A percentile compares a stretch with the other conserved stretches of the same genome.
Conservation (phyloP, 2,888 invertebrate genomes). For the Spisula subtruncata region DNA sequence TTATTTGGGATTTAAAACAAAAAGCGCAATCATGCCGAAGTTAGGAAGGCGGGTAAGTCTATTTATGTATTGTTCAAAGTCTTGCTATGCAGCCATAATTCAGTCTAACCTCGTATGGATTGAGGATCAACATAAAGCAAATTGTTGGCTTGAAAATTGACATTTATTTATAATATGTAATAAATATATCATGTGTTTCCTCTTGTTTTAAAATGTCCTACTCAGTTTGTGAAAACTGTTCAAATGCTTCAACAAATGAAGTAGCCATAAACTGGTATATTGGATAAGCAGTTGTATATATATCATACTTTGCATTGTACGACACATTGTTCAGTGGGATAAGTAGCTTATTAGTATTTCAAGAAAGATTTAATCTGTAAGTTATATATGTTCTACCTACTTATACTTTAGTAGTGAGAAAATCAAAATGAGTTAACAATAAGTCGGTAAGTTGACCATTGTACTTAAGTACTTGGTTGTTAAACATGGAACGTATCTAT, state of each 20-base stretch:
- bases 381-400: not conserved
- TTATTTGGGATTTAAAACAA: slow-evolving; percentile 22
- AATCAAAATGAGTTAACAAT: not conserved
- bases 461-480: no score
- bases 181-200: no score
- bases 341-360: not conserved
- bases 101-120: no score
- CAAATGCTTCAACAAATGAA: not conserved
- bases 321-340: not conserved
- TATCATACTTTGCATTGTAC: not conserved
- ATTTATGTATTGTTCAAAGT: not conserved
- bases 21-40: slow-evolving; percentile 59
- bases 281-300: not conserved
- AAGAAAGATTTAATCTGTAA: not conserved
- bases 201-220: not conserved
- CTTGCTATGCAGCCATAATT: no score
- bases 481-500: no score
- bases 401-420: not conserved
- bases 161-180: no score
- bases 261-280: no score
- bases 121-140: no score
- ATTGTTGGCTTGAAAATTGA: no score
- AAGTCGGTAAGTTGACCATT: not conserved
- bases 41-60: slow-evolving; percentile 61
- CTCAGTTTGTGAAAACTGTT: not conserved